Evolutionary conservation across 1,140 invertebrate genomes (phyloP).

Genomic region (Lucilia cuprina): DNA sequence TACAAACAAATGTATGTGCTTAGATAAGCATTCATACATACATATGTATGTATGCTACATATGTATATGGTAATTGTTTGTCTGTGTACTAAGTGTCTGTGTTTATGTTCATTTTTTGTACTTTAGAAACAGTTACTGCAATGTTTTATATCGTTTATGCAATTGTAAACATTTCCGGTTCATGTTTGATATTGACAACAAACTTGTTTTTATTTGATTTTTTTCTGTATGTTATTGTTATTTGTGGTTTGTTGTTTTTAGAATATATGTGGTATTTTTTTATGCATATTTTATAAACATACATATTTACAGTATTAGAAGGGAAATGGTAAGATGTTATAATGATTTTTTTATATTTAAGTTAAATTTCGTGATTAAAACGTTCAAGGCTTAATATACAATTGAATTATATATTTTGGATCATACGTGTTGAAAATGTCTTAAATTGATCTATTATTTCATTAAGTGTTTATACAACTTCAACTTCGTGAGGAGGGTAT

Average conservation of each 20-base stretch:
- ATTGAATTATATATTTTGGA: too few relatives aligned
- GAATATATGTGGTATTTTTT: not conserved
- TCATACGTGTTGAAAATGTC: too few relatives aligned
- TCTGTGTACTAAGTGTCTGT: not conserved
- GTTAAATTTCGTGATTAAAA: too few relatives aligned
- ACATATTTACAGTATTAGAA: not conserved
- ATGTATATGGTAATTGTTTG: not conserved
- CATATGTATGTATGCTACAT: not conserved
- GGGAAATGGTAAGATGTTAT: too few relatives aligned
- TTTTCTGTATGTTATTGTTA: not conserved
- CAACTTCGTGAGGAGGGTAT: too few relatives aligned
- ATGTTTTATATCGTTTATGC: slow-evolving; percentile 30
- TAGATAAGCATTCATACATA: not conserved
- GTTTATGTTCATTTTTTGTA: not conserved
- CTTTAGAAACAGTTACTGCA: slow-evolving; percentile 20
- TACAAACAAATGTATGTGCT: not conserved
- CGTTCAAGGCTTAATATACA: too few relatives aligned
- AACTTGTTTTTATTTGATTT: not conserved
- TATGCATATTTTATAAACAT: not conserved
- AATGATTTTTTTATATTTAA: too few relatives aligned
- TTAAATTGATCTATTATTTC: too few relatives aligned
- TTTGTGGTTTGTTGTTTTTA: slow-evolving; percentile 6
- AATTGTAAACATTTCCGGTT: slow-evolving; percentile 33
- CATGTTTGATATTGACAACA: slow-evolving; percentile 28
- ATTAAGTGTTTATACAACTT: too few relatives aligned